These are phyloP conservation scores for Stylophora pistillata DNA, from an alignment of 64 coral and sea anemone species.

Conservation along the genomic window DNA sequence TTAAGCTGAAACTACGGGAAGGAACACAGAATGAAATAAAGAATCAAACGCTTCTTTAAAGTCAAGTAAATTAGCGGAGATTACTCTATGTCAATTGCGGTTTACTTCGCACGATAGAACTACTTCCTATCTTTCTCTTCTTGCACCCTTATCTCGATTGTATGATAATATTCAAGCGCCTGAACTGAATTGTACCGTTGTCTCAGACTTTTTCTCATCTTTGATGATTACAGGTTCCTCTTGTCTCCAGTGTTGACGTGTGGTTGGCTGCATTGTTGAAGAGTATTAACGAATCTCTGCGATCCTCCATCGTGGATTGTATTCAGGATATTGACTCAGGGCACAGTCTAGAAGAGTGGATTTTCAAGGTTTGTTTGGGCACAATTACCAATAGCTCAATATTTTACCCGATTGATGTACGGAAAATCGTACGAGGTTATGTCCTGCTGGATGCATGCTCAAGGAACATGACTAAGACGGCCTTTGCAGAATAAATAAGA, in stretches of 20 bases:
- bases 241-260: constrained; percentile 75
- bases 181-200: not conserved
- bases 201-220: not conserved
- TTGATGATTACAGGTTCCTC: constrained; percentile 50
- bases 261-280: constrained; percentile 74
- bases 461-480: too few species aligned
- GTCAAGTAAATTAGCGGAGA: too few species aligned
- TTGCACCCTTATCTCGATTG: not conserved
- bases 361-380: constrained; percentile 65
- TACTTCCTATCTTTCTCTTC: too few species aligned
- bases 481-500: too few species aligned
- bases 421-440: not conserved
- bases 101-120: too few species aligned
- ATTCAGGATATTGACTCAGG: constrained; percentile 80
- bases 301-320: constrained; percentile 75
- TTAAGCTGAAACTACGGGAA: too few species aligned
- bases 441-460: too few species aligned
- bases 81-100: too few species aligned
- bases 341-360: constrained; percentile 81
- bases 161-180: not conserved
- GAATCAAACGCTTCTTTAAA: too few species aligned
- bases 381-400: not conserved
- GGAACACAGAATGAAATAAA: too few species aligned
- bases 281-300: constrained; percentile 75
- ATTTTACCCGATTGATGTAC: not conserved